Evolutionary conservation across 2,797 vertebrate genomes (phyloP).

Genomic region (Austrolebias charrua): DNA sequence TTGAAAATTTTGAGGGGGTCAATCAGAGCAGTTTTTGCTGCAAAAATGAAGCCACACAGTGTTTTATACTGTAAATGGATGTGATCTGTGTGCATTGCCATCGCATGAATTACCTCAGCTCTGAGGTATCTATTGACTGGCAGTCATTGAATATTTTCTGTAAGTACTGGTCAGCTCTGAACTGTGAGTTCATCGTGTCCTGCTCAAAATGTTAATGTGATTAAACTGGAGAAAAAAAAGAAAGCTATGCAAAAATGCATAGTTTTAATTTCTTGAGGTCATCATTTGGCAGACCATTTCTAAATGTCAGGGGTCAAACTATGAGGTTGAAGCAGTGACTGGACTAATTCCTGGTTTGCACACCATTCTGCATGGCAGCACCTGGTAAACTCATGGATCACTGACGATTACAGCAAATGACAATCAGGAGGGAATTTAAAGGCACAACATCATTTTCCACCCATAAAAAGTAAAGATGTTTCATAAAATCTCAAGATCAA

Average conservation of each 20-base stretch:
- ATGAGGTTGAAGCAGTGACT: slow-evolving; percentile 41
- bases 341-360: slow-evolving; percentile 52
- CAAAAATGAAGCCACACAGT: too few relatives aligned
- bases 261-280: neutral
- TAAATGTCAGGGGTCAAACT: slow-evolving; percentile 59
- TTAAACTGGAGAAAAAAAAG: neutral
- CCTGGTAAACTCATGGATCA: slow-evolving; percentile 69
- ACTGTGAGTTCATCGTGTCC: too few relatives aligned
- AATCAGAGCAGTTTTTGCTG: too few relatives aligned
- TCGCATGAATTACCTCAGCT: too few relatives aligned
- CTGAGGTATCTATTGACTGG: too few relatives aligned
- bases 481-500: neutral
- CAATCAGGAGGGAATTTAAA: slow-evolving; percentile 59
- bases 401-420: slow-evolving; percentile 57
- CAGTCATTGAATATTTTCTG: too few relatives aligned
- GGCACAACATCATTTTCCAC: neutral
- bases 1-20: too few relatives aligned
- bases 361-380: slow-evolving; percentile 65
- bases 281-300: slow-evolving; percentile 31
- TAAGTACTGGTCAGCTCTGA: too few relatives aligned
- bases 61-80: too few relatives aligned
- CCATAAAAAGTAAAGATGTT: neutral
- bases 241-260: neutral
- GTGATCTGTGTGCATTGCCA: too few relatives aligned
- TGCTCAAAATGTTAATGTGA: neutral